Conservation (phyloP, 2,113 vertebrate species). For the Tachuris rubrigastra region DNA sequence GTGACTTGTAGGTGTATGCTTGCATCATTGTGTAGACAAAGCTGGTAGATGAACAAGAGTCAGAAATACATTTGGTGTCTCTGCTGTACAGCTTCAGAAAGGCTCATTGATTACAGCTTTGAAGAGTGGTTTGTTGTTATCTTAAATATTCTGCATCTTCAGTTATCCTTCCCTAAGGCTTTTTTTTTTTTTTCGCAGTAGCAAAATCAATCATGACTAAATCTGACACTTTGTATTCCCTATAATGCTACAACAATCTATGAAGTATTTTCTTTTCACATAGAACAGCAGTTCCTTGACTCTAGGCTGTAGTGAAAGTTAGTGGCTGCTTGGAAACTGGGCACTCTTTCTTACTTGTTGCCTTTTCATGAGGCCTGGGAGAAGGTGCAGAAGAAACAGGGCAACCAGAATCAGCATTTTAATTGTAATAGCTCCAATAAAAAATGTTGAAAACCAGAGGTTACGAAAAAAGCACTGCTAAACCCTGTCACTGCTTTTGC, state of each 20-base stretch:
- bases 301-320: not conserved
- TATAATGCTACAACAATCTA: not conserved
- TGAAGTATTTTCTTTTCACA: not conserved
- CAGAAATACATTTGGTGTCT: not conserved
- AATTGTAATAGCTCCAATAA: not conserved
- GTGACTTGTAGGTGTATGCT: not conserved
- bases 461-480: not conserved
- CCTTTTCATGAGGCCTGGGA: not conserved
- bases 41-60: not conserved
- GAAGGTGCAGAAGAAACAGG: not conserved
- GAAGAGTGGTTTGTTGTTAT: not conserved
- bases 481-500: not conserved
- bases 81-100: not conserved
- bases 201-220: not conserved
- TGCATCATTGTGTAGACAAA: not conserved
- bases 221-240: not conserved
- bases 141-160: not conserved
- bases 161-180: not conserved
- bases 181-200: not conserved
- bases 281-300: not conserved
- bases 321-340: not conserved
- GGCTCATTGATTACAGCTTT: not conserved
- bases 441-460: not conserved
- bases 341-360: not conserved
- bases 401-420: not conserved